Evolutionary conservation across 2,888 invertebrate species (phyloP).

Genomic region (Trichogramma evanescens): DNA sequence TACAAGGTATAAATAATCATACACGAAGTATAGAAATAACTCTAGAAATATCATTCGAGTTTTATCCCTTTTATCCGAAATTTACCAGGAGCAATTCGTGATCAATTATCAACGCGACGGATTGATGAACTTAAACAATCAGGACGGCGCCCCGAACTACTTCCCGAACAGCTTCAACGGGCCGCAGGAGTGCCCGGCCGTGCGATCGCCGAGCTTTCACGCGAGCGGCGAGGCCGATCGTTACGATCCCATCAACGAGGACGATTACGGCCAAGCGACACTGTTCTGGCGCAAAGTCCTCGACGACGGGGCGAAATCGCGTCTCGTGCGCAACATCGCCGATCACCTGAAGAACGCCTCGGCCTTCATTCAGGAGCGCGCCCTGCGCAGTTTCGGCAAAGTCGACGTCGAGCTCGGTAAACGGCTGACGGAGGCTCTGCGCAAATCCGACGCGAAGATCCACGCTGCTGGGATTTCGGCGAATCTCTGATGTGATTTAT

Average conservation of each 20-base stretch:
- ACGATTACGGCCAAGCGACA: conserved; percentile 80
- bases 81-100: not conserved
- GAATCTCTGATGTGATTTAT: conserved; percentile 25
- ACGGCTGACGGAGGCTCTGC: conserved; percentile 58
- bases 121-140: conserved; percentile 64
- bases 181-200: conserved; percentile 62
- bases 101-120: conserved; percentile 84
- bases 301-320: conserved; percentile 61
- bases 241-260: conserved; percentile 74
- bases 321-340: conserved; percentile 73
- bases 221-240: conserved; percentile 70
- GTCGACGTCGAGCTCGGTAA: conserved; percentile 71
- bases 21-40: not conserved
- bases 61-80: not conserved
- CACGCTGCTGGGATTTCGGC: conserved; percentile 26
- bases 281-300: conserved; percentile 75
- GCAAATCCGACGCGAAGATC: conserved; percentile 38
- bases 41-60: not conserved
- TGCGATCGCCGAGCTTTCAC: conserved; percentile 54
- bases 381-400: conserved; percentile 70
- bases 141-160: conserved; percentile 83
- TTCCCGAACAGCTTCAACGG: conserved; percentile 92
- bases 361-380: conserved; percentile 77
- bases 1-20: conserved; percentile 46
- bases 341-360: conserved; percentile 69